phyloP scores from a whole-genome alignment of 2,797 vertebrate genomes.

The Cyclopterus lumpus region DNA sequence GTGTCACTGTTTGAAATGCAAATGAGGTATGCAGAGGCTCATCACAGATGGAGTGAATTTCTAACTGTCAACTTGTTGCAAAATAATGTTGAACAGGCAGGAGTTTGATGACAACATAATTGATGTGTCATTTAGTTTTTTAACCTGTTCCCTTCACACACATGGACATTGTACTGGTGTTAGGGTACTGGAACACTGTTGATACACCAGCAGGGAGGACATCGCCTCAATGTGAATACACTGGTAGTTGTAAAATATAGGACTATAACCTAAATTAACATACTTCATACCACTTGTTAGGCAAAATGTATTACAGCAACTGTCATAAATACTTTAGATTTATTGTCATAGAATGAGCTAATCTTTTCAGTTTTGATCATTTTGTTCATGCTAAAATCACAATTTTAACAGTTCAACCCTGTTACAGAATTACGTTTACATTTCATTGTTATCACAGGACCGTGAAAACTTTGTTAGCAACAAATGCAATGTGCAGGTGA shows the following conservation, averaged over 20 bases:
- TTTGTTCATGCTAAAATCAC: neutral
- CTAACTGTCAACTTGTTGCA: slow-evolving; percentile 46
- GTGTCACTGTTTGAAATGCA: slow-evolving; percentile 42
- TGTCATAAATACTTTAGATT: neutral
- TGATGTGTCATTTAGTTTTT: slow-evolving; percentile 3
- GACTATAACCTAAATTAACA: neutral
- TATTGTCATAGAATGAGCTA: neutral
- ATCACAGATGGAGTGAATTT: slow-evolving; percentile 47
- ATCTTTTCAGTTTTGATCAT: neutral
- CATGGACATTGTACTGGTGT: neutral
- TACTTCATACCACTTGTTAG: too few relatives aligned
- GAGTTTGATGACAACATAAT: slow-evolving; percentile 29
- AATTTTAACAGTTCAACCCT: neutral
- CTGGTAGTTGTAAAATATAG: neutral
- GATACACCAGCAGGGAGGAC: neutral
- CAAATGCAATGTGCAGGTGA: neutral
- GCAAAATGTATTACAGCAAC: neutral
- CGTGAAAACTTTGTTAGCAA: neutral
- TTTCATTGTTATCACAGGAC: neutral
- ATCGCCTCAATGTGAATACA: slow-evolving; percentile 1
- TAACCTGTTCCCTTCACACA: slow-evolving; percentile 23
- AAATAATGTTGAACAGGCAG: slow-evolving; percentile 26
- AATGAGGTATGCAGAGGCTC: slow-evolving; percentile 44
- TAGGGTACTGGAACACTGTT: neutral
- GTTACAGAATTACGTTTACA: neutral